These are phyloP conservation scores for Coregonus suidteri DNA, from an alignment of 2,797 vertebrate species.

Conservation along the genomic window DNA sequence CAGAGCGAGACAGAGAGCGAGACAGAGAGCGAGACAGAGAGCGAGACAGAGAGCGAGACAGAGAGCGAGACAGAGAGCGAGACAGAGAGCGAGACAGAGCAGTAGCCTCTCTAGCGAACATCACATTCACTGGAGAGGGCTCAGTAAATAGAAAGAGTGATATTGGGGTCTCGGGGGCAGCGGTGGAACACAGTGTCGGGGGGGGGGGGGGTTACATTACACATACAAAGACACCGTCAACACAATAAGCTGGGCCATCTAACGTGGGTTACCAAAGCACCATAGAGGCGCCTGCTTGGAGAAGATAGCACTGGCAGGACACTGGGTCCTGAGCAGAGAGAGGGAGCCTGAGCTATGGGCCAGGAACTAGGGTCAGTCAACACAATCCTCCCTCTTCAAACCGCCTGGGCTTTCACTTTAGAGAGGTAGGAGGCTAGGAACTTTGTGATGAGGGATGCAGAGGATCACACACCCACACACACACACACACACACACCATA, in stretches of 20 bases:
- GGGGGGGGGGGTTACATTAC: conserved; percentile 49
- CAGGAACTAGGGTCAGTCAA: conserved; percentile 25
- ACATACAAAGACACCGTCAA: conserved; percentile 60
- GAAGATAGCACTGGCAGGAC: conserved; percentile 25
- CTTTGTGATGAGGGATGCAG: neutral
- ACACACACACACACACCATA: conserved; percentile 9
- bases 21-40: neutral
- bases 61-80: conserved; percentile 13
- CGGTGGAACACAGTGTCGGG: conserved; percentile 56
- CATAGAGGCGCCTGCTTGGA: conserved; percentile 46
- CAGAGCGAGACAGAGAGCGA: conserved; percentile 10
- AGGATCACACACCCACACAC: conserved; percentile 5
- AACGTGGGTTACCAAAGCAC: conserved; percentile 50
- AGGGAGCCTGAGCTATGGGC: conserved; percentile 19
- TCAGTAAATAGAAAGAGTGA: conserved; percentile 42
- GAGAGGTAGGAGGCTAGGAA: neutral
- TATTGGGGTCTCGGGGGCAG: conserved; percentile 62
- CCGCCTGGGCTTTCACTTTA: conserved; percentile 18
- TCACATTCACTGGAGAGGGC: conserved; percentile 30
- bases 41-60: neutral
- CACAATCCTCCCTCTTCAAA: conserved; percentile 17
- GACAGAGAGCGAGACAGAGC: neutral
- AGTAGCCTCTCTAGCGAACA: neutral
- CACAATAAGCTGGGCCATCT: conserved; percentile 54
- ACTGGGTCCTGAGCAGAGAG: neutral